Base-by-base conservation (phyloP, 2,797 vertebrate genomes). In the Chlorospingus semifuscus region DNA sequence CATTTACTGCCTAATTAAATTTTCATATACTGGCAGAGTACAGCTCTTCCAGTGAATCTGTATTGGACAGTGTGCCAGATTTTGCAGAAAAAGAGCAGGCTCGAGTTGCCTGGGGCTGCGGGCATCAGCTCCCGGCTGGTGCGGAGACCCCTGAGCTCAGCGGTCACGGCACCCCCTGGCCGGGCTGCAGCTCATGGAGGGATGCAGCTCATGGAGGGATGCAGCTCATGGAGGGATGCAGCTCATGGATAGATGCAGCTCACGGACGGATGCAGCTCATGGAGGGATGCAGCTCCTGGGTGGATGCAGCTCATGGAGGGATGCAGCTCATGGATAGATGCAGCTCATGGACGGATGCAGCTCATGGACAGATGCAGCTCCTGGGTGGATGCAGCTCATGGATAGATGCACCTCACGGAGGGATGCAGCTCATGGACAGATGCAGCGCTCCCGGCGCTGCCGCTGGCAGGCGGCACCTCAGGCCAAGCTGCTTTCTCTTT, bases 1-100 rank as follows among this genome's bases (percentile, higher is more conserved):
- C 82, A 83, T 94, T 90, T 89, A 72, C 78, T 81, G 89, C 89
- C 82, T 92, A 94, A 96, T 96, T 94, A 96, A 92, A 92, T 94
- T 87, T 95, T 95, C 95, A 95, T 88, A 92, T 60, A 93, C 82
- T 77, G 89, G 82, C 92, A 89, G 82, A 80, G 42, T n/a, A 26
- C 55, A 59, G 84, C 65, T 81, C 76, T 82, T 78, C 83, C 53
- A 36, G 55, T 19, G 93, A 68, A 34, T 56, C 74, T 57, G 59
- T 39, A 11, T 6, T 19, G 93, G 92, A 83, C 55, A 20, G 30
- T 4, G 12, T 68, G 75, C 82, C 83, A 71, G 89, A 42, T 1
- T 50, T 70, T 44, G 56, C 76, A 83, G 80, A 46, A 50, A 27
- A 66, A 49, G 55, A 90, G 83, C 50, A 44, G 56, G 32, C 37